Evolutionary conservation across 1,140 invertebrate species (phyloP), one percentile per base, ranked within the genome.

Genomic region (Metaphire vulgaris): DNA sequence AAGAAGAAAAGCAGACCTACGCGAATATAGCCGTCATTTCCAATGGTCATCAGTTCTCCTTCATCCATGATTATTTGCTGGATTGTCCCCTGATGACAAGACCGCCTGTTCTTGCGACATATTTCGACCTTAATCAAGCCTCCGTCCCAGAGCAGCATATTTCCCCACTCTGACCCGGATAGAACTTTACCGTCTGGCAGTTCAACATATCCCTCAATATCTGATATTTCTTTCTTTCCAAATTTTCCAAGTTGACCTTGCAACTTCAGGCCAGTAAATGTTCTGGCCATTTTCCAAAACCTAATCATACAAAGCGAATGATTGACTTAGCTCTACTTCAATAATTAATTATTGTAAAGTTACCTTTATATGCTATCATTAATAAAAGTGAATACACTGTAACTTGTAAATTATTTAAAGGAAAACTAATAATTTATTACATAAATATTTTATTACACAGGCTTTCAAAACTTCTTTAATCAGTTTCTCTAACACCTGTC

Each of bases 271-370:
- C 94, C 94, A 0, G 94, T 96, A 82, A 95, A 96, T 0, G 94
- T 95, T 79, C 90, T 83, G 0, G 91, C 90, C 90, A 96, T 94
- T 89, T 93, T 95, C 94, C 94, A 96, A 87, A 94, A 94, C 79
- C 84, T 85, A 72, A 79, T 71, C 31, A 77, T n/a, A n/a, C n/a
- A n/a, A n/a, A n/a, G n/a, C n/a, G n/a, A n/a, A n/a, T n/a, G n/a
- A n/a, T n/a, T n/a, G n/a, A 65, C 21, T 1, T 71, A 71, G n/a
- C n/a, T n/a, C n/a, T n/a, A n/a, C n/a, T n/a, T n/a, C n/a, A n/a
- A n/a, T n/a, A n/a, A n/a, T n/a, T n/a, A n/a, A n/a, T n/a, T n/a
- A n/a, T n/a, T n/a, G n/a, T n/a, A n/a, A n/a, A n/a, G n/a, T n/a
- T n/a, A n/a, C n/a, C n/a, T n/a, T n/a, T n/a, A n/a, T n/a, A n/a